Base-by-base conservation (phyloP, 2,113 vertebrate species). In the Papio anubis region DNA sequence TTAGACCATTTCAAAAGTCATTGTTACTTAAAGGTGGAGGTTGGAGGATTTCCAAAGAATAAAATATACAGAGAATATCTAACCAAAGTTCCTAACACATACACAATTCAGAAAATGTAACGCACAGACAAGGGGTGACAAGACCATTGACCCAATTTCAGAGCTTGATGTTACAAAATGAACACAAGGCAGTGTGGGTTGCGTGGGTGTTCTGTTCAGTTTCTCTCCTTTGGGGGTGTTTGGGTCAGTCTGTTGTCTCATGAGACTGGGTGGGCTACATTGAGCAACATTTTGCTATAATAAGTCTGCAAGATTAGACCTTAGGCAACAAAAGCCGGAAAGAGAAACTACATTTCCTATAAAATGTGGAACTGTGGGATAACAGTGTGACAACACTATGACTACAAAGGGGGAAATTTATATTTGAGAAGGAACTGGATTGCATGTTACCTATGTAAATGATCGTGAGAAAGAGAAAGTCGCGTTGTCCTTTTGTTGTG, bases 1-100 rank as follows among this genome's bases (percentile, higher is more conserved):
- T 87, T 70, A 93, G 68, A 72, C 45, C 30, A 38, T 97, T 95
- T 98, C 9, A 25, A 97, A 96, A 97, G 94, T 81, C 80, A 90
- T 85, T 94, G 90, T 95, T 97, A 82, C 94, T 96, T 93, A 84
- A 89, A 50, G 38, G 50, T 55, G 30, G 85, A 90, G 17, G 78
- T 68, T 93, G 84, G 93, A 95, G 27, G 40, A 32, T 90, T 96
- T 96, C 91, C 91, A 95, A 90, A 94, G 76, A 93, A 81, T 72
- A 61, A 90, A 96, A 50, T 72, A 52, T 27, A 84, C 78, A 17
- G 81, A 90, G 45, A 80, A 88, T 82, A 79, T 95, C 91, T 75
- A 96, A 73, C 82, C 18, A 3, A n/a, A 18, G 20, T 80, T 72
- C 43, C 66, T 90, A 55, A 59, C 9, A 3, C 57, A 35, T 32